phyloP scores from a whole-genome alignment of 2,888 invertebrate species.

The Synanthedon myopaeformis region DNA sequence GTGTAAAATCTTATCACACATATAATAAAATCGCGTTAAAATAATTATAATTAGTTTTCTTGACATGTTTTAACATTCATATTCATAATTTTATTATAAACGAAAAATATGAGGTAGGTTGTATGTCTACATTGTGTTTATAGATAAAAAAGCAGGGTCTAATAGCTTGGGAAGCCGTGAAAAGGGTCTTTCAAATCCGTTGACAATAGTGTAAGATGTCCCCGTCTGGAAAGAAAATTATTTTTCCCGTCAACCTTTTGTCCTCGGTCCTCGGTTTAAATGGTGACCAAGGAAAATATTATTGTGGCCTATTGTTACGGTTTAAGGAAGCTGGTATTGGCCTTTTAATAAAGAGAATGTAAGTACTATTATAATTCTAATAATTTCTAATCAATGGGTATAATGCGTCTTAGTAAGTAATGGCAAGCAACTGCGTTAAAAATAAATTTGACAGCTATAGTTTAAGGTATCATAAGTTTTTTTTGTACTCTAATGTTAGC shows the following conservation, averaged over 20 bases:
- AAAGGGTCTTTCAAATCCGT: conserved; percentile 51
- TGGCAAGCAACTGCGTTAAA: no score
- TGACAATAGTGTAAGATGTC: conserved; percentile 56
- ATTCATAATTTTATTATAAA: no score
- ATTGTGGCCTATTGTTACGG: conserved; percentile 23
- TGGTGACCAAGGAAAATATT: conserved; percentile 32
- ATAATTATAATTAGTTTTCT: no score
- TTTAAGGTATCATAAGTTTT: no score
- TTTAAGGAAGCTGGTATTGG: conserved; percentile 10
- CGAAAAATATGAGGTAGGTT: no score
- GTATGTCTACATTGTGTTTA: conserved; percentile 1
- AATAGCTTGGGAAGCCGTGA: conserved; percentile 37
- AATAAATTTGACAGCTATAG: no score
- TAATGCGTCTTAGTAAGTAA: no score
- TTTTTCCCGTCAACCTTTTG: conserved; percentile 49
- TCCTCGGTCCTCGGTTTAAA: conserved; percentile 34
- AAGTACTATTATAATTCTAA: conserved; percentile 3
- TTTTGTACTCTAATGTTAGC: no score
- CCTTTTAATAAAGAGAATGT: conserved; percentile 4
- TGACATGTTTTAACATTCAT: no score
- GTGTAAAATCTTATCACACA: no score
- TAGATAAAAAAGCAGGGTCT: conserved; percentile 15
- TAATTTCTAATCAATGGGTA: no score
- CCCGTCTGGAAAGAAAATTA: conserved; percentile 49
- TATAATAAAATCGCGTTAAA: no score